These are phyloP conservation scores for Troides helena DNA, from an alignment of 2,888 invertebrate genomes.

Conservation along the genomic window DNA sequence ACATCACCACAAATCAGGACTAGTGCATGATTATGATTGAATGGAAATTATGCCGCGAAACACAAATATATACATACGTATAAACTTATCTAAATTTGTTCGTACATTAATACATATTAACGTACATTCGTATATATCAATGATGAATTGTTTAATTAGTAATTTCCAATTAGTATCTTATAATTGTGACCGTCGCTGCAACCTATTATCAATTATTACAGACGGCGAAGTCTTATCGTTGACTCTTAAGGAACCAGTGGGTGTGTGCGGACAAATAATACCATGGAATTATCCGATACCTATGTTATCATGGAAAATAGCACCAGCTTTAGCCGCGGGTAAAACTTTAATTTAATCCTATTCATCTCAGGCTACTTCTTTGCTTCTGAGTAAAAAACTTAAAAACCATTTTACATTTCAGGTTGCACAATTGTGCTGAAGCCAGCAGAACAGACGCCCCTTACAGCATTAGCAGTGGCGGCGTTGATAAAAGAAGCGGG, in stretches of 20 bases:
- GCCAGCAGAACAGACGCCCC: constrained; percentile 96
- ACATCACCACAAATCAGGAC: too few relatives aligned
- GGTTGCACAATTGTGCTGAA: constrained; percentile 93
- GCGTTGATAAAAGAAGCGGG: constrained; percentile 93
- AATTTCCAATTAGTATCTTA: background rate
- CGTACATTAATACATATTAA: too few relatives aligned
- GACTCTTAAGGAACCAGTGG: constrained; percentile 92
- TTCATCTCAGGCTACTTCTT: background rate
- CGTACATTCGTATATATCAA: background rate
- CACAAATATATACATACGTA: too few relatives aligned
- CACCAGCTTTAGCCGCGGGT: constrained; percentile 86
- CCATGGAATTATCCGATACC: constrained; percentile 96
- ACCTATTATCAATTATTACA: constrained; percentile 38
- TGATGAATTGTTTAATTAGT: background rate
- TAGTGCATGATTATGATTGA: too few relatives aligned
- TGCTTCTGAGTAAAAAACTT: too few relatives aligned
- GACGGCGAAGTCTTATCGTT: constrained; percentile 91
- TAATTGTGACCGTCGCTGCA: background rate
- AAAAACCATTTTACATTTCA: constrained; percentile 32
- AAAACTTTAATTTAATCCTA: constrained; percentile 17
- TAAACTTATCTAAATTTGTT: too few relatives aligned
- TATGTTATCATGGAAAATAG: constrained; percentile 97
- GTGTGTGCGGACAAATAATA: constrained; percentile 94
- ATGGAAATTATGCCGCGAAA: too few relatives aligned
- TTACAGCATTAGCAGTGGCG: constrained; percentile 94